Evolutionary conservation across 2,113 vertebrate genomes (phyloP), one percentile per base, ranked within the genome.

Genomic region (Excalfactoria chinensis): DNA sequence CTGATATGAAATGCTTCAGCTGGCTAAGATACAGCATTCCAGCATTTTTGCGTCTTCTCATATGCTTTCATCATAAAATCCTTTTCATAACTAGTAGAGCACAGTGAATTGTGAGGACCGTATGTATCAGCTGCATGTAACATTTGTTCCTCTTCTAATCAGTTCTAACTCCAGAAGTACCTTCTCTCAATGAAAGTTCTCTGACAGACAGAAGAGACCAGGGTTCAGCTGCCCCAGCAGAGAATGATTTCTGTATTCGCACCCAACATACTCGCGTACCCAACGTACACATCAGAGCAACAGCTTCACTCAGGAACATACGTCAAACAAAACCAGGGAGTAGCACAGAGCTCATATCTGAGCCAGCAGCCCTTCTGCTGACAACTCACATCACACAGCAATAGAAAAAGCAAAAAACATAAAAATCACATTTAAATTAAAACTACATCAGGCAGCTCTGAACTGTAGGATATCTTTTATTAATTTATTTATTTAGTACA

Each of bases 351-450:
- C 75, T 41, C 60, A 68, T 64, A 80, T 70, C 56, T 71, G 72
- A 92, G 87, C 48, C 85, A 88, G 68, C 51, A 95, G 40, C 60
- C 70, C 46, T 92, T 89, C 93, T 94, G 73, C 56, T 84, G 83
- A 88, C 81, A 85, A 63, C 32, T 22, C 68, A 89, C 51, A 85
- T 84, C 49, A 55, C 49, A 55, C 2, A 87, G 71, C 35, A 79
- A 79, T 89, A 82, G 46, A 43, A 71, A 71, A 95, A 92, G 34
- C 23, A 91, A 95, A 94, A 71, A 82, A 83, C 73, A 95, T 89
- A 90, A 92, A 86, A 92, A 51, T 81, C 91, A 72, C 70, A 90
- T 92, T 94, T 85, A 89, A 93, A 93, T 96, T 96, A 95, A 92
- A 92, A 91, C 80, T 75, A 84, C 72, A 94, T 69, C 73, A 90